Percentiles rank a stretch among this genome's conserved stretches.
phyloP scores from a whole-genome alignment of 2,888 invertebrate species.

The Brachylomia viminalis region DNA sequence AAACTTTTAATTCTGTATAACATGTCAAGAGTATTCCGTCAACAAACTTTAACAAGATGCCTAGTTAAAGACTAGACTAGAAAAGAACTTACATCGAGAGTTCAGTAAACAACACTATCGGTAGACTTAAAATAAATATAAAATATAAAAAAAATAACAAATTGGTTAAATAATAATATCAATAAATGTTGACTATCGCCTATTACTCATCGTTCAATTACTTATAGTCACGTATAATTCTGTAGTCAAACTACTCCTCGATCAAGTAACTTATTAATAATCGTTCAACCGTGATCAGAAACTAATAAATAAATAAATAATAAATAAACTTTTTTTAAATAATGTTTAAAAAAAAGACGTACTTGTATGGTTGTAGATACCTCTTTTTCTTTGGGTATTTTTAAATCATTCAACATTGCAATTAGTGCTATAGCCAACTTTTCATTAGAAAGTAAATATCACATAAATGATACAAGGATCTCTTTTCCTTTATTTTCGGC shows the following conservation, averaged over 20 bases:
- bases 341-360: constrained; percentile 40
- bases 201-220: constrained; percentile 13
- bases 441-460: too few species aligned
- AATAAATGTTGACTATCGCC: constrained; percentile 16
- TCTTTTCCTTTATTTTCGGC: too few species aligned
- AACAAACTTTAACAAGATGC: constrained; percentile 56
- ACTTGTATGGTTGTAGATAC: constrained; percentile 36
- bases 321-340: too few species aligned
- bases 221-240: constrained; percentile 13
- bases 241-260: background rate
- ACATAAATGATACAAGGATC: too few species aligned
- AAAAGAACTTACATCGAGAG: constrained; percentile 47
- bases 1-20: constrained; percentile 56
- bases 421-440: background rate
- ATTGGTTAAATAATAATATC: constrained; percentile 62
- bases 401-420: constrained; percentile 9
- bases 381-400: constrained; percentile 24
- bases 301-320: too few species aligned
- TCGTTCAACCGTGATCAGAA: too few species aligned
- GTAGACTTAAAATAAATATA: constrained; percentile 19
- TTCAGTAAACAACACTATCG: constrained; percentile 55
- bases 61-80: constrained; percentile 58
- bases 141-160: constrained; percentile 58
- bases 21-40: constrained; percentile 56
- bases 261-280: background rate